phyloP scores from a whole-genome alignment of 2,113 vertebrate genomes.

The Chloebia gouldiae region DNA sequence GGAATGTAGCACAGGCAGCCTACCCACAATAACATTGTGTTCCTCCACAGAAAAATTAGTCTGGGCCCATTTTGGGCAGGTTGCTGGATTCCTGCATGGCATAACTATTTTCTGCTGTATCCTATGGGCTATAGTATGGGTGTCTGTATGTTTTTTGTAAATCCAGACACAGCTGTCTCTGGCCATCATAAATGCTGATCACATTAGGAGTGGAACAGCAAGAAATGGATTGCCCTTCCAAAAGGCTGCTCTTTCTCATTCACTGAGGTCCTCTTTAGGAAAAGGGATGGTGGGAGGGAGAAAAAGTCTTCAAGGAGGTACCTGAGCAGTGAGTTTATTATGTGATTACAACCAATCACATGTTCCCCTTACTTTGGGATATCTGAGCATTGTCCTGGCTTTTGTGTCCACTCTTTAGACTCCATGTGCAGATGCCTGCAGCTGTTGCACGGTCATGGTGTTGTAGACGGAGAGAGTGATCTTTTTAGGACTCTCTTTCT shows the following conservation, averaged over 20 bases:
- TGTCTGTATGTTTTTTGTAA: neutral
- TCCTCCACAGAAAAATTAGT: neutral
- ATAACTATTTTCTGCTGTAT: neutral
- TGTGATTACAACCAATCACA: neutral
- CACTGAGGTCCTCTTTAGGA: neutral
- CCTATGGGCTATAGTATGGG: neutral
- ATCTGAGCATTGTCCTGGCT: neutral
- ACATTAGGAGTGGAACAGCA: neutral
- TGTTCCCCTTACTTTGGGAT: neutral
- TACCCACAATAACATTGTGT: neutral
- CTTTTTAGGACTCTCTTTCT: neutral
- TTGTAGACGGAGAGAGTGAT: neutral
- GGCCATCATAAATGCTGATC: neutral
- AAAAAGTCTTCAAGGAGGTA: neutral
- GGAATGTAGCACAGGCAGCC: neutral
- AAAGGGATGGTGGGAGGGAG: accelerated
- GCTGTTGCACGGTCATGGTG: neutral
- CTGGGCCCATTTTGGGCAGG: neutral
- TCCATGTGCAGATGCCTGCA: neutral
- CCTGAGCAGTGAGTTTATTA: neutral
- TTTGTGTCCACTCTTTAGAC: neutral
- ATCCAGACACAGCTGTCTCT: neutral
- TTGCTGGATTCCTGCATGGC: neutral
- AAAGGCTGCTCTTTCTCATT: neutral
- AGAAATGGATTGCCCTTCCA: neutral